phyloP scores from a whole-genome alignment of 2,797 vertebrate species.

The Chiropotes sagulatus region DNA sequence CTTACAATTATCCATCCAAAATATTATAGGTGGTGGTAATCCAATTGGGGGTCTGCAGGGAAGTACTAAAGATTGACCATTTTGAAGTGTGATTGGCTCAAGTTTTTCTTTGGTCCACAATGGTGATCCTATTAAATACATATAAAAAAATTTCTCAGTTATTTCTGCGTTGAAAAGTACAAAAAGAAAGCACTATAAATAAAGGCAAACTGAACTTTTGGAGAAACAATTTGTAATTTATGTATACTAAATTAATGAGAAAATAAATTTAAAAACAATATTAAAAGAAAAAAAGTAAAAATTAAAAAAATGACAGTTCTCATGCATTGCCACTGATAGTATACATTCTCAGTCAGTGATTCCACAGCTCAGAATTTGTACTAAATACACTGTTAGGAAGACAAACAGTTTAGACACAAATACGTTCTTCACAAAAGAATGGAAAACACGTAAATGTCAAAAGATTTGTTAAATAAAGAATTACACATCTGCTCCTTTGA shows the following conservation, averaged over 20 bases:
- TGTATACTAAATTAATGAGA: not conserved
- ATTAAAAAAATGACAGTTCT: not conserved
- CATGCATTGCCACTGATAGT: not conserved
- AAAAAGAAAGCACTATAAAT: conserved; percentile 44
- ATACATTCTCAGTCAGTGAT: not conserved
- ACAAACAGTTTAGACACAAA: not conserved
- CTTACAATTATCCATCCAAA: conserved; percentile 99
- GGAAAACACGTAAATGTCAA: conserved; percentile 1
- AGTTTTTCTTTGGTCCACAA: conserved; percentile 98
- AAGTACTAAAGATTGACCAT: conserved; percentile 92
- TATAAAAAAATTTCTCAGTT: not conserved
- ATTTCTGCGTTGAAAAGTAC: conserved; percentile 30
- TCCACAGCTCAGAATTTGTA: not conserved
- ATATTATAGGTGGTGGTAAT: conserved; percentile 95
- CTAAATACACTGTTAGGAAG: conserved; percentile 4
- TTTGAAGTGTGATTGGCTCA: conserved; percentile 89
- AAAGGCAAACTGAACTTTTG: conserved; percentile 15
- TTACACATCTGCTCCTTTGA: not conserved
- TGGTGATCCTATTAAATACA: conserved; percentile 90
- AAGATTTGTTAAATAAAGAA: not conserved
- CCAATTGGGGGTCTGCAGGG: conserved; percentile 94
- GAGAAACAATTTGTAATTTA: not conserved
- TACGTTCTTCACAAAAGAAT: not conserved
- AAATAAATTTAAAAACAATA: conserved; percentile 10
- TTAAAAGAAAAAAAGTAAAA: not conserved